Conservation (phyloP, 2,888 invertebrate species). For the Drosophila meridiana region DNA sequence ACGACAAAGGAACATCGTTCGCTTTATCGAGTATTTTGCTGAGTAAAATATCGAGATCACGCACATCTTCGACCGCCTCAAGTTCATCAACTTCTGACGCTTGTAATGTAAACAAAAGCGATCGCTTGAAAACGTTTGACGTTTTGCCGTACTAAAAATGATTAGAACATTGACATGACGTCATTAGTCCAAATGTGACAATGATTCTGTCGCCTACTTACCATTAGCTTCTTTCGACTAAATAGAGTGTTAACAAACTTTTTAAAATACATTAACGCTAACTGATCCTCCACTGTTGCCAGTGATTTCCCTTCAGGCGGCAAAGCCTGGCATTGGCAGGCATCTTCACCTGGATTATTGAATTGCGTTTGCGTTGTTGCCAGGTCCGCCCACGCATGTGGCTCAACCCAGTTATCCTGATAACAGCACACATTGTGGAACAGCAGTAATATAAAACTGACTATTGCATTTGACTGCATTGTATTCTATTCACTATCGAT, state of each 20-base stretch:
- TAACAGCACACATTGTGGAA: slow-evolving; percentile 55
- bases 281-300: slow-evolving; percentile 55
- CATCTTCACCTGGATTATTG: slow-evolving; percentile 5
- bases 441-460: slow-evolving; percentile 52
- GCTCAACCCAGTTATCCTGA: slow-evolving; percentile 52
- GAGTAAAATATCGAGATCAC: slow-evolving; percentile 79
- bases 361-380: slow-evolving; percentile 8
- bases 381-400: slow-evolving; percentile 52
- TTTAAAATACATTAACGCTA: slow-evolving; percentile 75
- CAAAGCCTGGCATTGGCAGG: slow-evolving; percentile 39
- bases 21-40: slow-evolving; percentile 65
- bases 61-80: slow-evolving; percentile 69
- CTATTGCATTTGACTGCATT: slow-evolving; percentile 52
- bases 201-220: slow-evolving; percentile 33
- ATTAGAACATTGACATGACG: slow-evolving; percentile 45
- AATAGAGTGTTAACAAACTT: slow-evolving; percentile 76
- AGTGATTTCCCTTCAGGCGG: slow-evolving; percentile 24
- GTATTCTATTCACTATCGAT: slow-evolving; percentile 1
- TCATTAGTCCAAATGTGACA: slow-evolving; percentile 34
- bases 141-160: slow-evolving; percentile 62
- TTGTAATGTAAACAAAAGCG: slow-evolving; percentile 66
- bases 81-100: slow-evolving; percentile 70
- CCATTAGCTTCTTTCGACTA: slow-evolving; percentile 63
- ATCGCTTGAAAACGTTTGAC: slow-evolving; percentile 55
- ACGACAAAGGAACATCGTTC: slow-evolving; percentile 35